These are phyloP conservation scores for Prietella phreatophila DNA, from an alignment of 2,113 vertebrate genomes.

Conservation along the genomic window DNA sequence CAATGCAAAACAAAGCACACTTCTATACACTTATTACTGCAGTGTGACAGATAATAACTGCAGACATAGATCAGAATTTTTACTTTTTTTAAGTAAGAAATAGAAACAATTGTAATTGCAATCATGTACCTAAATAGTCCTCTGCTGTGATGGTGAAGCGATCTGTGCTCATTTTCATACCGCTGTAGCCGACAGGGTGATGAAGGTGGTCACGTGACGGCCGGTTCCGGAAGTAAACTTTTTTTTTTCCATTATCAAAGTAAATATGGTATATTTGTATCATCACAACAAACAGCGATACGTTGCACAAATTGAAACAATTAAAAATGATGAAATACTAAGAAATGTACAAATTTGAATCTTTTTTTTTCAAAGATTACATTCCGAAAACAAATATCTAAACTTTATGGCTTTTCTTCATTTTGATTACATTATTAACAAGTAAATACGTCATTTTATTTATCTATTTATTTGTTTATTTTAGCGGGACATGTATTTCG, in stretches of 20 bases:
- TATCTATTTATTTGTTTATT: background rate
- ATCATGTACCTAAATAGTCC: slow-evolving; percentile 52
- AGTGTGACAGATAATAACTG: background rate
- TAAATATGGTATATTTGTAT: background rate
- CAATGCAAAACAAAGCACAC: slow-evolving; percentile 47
- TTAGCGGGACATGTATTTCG: too few species aligned
- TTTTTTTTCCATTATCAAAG: background rate
- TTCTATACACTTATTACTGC: background rate
- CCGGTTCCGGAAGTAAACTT: background rate
- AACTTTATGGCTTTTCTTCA: background rate
- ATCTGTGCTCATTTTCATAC: slow-evolving; percentile 54
- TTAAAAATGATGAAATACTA: background rate
- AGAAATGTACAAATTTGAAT: background rate
- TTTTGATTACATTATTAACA: background rate
- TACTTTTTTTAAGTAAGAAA: too few species aligned
- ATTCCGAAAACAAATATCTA: too few species aligned
- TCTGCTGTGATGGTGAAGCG: slow-evolving; percentile 53
- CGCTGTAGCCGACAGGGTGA: background rate
- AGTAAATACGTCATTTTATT: background rate
- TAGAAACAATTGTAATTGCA: background rate
- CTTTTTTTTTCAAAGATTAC: too few species aligned
- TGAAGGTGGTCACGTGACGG: background rate
- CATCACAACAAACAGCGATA: background rate
- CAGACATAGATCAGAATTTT: background rate
- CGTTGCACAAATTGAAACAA: background rate